Evolutionary conservation across 2,888 invertebrate genomes (phyloP).

Genomic region (Netelia fuscicornis): DNA sequence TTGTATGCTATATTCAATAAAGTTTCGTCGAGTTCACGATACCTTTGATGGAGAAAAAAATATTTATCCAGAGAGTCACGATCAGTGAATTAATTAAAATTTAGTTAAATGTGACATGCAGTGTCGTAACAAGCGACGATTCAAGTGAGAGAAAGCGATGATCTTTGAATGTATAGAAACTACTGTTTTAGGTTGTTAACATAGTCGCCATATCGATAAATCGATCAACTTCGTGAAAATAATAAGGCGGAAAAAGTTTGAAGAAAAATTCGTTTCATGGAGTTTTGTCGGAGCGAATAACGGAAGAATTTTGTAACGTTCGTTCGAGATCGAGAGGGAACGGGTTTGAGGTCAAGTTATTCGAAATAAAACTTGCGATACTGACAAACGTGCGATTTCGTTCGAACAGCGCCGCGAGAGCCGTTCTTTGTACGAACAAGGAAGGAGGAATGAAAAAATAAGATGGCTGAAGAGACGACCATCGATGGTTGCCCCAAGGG

Average conservation of each 20-base stretch:
- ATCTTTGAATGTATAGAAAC: neutral
- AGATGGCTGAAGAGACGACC: constrained; percentile 37
- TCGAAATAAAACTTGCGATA: neutral
- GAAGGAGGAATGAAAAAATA: constrained; percentile 19
- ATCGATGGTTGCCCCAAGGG: constrained; percentile 41
- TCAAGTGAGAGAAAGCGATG: constrained; percentile 25
- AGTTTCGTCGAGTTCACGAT: too few species aligned
- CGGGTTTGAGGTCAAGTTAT: neutral
- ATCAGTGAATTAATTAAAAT: constrained; percentile 51
- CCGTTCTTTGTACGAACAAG: neutral
- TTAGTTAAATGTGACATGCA: neutral
- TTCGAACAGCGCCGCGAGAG: neutral
- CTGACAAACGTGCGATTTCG: neutral
- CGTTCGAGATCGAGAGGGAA: neutral
- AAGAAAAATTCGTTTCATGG: neutral
- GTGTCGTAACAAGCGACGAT: neutral
- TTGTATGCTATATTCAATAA: too few species aligned
- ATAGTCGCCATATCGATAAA: neutral
- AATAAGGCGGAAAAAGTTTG: too few species aligned
- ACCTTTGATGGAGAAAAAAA: neutral
- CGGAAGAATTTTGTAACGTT: neutral
- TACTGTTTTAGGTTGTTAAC: neutral
- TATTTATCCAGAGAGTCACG: neutral
- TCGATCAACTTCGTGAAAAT: neutral
- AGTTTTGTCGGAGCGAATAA: neutral